phyloP scores from a whole-genome alignment of 1,140 invertebrate species.

The Drosophila parabipectinata region DNA sequence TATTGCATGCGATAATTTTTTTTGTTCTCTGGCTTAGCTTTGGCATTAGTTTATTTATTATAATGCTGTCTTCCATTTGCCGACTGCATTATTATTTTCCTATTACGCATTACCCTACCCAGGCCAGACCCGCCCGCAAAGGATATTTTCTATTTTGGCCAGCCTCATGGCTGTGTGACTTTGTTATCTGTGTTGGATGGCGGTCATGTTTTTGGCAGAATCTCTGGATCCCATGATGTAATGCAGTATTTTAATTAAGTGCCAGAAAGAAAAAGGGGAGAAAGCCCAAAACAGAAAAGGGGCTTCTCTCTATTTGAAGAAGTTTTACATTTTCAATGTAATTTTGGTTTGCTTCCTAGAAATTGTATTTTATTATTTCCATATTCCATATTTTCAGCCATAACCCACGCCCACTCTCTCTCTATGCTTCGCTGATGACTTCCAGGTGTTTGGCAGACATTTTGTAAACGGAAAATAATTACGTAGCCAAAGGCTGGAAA shows the following conservation, averaged over 20 bases:
- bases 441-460: conserved; percentile 64
- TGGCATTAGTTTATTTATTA: conserved; percentile 67
- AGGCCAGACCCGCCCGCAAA: neutral
- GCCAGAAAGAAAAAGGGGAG: conserved; percentile 18
- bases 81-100: conserved; percentile 72
- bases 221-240: conserved; percentile 23
- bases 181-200: conserved; percentile 33
- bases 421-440: conserved; percentile 19
- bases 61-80: conserved; percentile 56
- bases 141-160: neutral
- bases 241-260: conserved; percentile 63
- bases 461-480: conserved; percentile 82
- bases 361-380: conserved; percentile 13
- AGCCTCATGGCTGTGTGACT: conserved; percentile 40
- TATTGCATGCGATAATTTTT: conserved; percentile 73
- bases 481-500: conserved; percentile 46
- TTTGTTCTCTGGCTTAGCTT: conserved; percentile 13
- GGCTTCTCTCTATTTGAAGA: neutral
- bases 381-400: conserved; percentile 12
- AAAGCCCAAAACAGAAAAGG: neutral
- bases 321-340: conserved; percentile 14
- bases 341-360: conserved; percentile 1
- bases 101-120: conserved; percentile 39
- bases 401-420: neutral
- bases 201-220: conserved; percentile 36